Evolutionary conservation across 2,797 vertebrate genomes (phyloP).

Genomic region (Dallia pectoralis): DNA sequence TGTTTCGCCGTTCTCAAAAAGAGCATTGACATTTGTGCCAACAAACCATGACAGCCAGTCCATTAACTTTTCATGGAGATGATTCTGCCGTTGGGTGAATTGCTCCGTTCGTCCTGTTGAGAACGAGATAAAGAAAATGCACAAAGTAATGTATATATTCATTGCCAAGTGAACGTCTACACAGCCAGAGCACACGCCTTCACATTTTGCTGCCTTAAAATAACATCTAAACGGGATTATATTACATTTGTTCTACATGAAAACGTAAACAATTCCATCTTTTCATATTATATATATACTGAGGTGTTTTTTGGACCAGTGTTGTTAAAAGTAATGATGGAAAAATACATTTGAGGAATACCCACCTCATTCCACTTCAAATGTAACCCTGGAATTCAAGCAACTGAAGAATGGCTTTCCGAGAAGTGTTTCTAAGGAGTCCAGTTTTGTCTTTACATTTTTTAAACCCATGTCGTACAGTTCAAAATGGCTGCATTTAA

Average conservation of each 20-base stretch:
- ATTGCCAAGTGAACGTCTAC: not conserved
- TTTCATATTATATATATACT: too few relatives aligned
- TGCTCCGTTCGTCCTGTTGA: not conserved
- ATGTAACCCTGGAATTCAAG: too few relatives aligned
- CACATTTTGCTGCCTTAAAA: not conserved
- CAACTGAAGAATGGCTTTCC: too few relatives aligned
- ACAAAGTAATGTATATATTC: not conserved
- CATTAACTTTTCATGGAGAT: not conserved
- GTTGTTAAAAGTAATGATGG: too few relatives aligned
- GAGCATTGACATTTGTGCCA: not conserved
- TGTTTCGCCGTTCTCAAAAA: not conserved
- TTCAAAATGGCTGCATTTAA: too few relatives aligned
- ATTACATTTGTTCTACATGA: not conserved
- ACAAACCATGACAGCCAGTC: conserved; percentile 4
- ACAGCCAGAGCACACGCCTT: not conserved
- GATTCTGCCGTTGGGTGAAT: not conserved
- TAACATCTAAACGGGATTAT: not conserved
- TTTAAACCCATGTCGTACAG: too few relatives aligned
- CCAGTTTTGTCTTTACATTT: too few relatives aligned
- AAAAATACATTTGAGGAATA: too few relatives aligned
- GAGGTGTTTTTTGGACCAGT: too few relatives aligned
- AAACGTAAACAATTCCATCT: not conserved
- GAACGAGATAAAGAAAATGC: not conserved
- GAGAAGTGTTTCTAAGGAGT: too few relatives aligned
- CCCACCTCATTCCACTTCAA: too few relatives aligned